phyloP scores from a whole-genome alignment of 2,888 invertebrate genomes.

The Tigriopus californicus region DNA sequence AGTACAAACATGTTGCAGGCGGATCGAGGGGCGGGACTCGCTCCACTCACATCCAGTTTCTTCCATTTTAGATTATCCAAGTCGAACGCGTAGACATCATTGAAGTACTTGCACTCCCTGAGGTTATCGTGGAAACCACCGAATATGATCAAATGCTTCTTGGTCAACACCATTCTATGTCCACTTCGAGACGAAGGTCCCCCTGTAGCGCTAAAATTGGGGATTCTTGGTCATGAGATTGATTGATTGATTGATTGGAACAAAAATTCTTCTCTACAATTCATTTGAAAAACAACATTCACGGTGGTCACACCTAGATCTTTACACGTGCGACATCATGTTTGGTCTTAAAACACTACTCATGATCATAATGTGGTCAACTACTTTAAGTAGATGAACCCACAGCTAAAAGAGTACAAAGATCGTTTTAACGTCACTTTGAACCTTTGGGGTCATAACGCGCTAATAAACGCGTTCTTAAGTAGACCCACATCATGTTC shows the following conservation, averaged over 20 bases:
- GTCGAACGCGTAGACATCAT: conserved; percentile 64
- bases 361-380: no score
- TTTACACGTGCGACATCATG: no score
- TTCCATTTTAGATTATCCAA: conserved; percentile 58
- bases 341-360: no score
- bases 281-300: no score
- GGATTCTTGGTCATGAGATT: no score
- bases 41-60: conserved; percentile 38
- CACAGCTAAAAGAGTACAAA: no score
- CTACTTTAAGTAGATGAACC: no score
- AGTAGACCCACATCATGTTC: no score
- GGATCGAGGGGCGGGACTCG: conserved; percentile 53
- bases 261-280: neutral
- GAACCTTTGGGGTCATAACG: neutral
- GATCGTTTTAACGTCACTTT: no score
- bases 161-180: conserved; percentile 64
- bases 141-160: conserved; percentile 61
- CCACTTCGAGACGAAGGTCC: conserved; percentile 72
- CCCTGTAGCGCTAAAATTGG: conserved; percentile 35
- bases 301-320: no score
- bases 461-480: neutral
- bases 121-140: conserved; percentile 83
- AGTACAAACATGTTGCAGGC: conserved; percentile 53
- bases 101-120: conserved; percentile 66
- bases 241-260: no score